Base-by-base conservation (phyloP, 2,888 invertebrate genomes). In the Troides aeacus region DNA sequence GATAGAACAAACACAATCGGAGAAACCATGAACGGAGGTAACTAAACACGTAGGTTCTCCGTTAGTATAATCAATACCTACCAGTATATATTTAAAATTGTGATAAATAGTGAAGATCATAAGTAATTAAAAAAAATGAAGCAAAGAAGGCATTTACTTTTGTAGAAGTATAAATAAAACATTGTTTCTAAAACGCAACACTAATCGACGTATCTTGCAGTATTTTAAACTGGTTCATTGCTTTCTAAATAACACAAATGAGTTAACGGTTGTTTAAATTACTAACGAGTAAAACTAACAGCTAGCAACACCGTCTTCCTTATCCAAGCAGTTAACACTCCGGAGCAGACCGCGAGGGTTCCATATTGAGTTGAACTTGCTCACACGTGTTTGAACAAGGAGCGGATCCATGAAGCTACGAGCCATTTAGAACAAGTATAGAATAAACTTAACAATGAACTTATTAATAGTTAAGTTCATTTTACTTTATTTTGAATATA, bases 301-400 rank as follows among this genome's bases (percentile, higher is more conserved):
- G 65, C 39, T 62, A 53, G 64, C 64, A 69, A 63, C 66, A 68
- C 59, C 63, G 50, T 62, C 68, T 70, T 62, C 42, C 60, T 42
- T 60, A 74, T 66, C 73, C 72, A 74, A 72, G 74, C 74, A 75
- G 75, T 81, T 80, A 82, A 79, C 82, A 84, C 78, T 81, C 78
- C 78, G 84, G 76, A 73, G 68, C 77, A 76, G 74, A 82, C 80
- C 76, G 76, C 73, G 74, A 77, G 81, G 83, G 83, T 83, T 84
- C 81, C 84, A 17, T 84, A 85, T 84, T 79, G 74, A 81, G 85
- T 84, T 83, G 79, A 83, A 81, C 77, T 83, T 81, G 76, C 74
- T 83, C 81, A 82, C 81, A 80, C 81, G 82, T 83, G 81, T 81
- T 81, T 79, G 74, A 78, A 82, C 81, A 79, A 78, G 65, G 73